Evolutionary conservation across 1,140 invertebrate genomes (phyloP), one percentile per base, ranked within the genome.

Genomic region (Condylostylus longicornis): DNA sequence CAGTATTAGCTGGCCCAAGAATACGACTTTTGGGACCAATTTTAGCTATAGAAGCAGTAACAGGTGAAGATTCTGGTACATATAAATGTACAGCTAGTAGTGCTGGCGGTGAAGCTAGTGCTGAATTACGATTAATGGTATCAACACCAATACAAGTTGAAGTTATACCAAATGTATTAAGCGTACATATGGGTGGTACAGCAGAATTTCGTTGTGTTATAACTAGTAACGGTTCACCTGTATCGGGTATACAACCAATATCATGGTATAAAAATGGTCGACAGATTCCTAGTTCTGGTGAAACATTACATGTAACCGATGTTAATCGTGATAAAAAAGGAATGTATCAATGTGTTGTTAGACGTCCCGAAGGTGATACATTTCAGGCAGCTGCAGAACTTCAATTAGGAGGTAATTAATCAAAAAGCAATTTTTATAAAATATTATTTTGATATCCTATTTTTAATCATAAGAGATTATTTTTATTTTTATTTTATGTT

Each of bases 341-440:
- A 40, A 87, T 88, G 79, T 88, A 87, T 60, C 81, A 85, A 50
- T 86, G 82, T 53, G 70, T 88, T 42, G 81, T 82, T 1, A 67
- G 72, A 36, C 60, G 76, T 37, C 70, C 77, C 15, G 78, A 82
- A 44, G 72, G 76, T 7, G 80, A 85, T 46, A 80, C 76, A 2
- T 78, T 78, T 13, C 83, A 88, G 56, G 82, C 78, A 10, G 70
- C 81, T 0, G 77, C 79, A 1, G 80, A 86, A 61, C 66, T 89
- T 18, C 71, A 78, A 49, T 62, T 88, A 22, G 83, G 82, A 53
- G 82, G 83, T 87, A 61, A 65, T 64, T 59, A 19, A 6, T 8
- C 23, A 25, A 7, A 25, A 7, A n/a, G 7, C n/a, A 8, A 25
- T n/a, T 8, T 25, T n/a, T n/a, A 25, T 25, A 25, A 7, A 25